phyloP scores from a whole-genome alignment of 2,797 vertebrate genomes.

The Cygnus olor region DNA sequence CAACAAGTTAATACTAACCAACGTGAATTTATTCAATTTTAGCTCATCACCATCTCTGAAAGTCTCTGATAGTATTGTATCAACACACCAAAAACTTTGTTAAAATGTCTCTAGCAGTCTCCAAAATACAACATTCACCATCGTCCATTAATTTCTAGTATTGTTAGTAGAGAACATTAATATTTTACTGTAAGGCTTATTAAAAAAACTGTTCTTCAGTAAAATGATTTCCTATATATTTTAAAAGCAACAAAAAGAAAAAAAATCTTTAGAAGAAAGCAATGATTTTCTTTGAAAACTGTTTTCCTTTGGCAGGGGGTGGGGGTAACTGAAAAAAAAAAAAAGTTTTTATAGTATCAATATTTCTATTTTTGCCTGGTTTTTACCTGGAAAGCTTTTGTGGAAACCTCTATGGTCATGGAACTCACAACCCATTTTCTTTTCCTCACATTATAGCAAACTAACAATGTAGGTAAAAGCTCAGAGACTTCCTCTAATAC shows the following conservation, averaged over 20 bases:
- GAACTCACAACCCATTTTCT: neutral
- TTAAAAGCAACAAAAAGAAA: neutral
- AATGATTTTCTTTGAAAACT: neutral
- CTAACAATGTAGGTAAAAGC: neutral
- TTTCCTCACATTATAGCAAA: neutral
- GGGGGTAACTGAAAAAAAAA: neutral
- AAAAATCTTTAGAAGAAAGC: neutral
- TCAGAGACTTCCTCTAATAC: neutral
- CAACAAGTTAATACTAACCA: neutral
- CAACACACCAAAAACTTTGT: neutral
- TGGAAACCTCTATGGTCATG: neutral
- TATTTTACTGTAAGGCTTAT: neutral
- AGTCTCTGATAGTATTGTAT: neutral
- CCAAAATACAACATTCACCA: neutral
- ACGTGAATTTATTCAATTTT: neutral
- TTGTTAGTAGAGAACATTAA: neutral
- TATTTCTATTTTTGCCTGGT: neutral
- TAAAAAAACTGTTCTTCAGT: neutral
- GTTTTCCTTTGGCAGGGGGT: rapidly evolving
- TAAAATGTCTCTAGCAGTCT: neutral
- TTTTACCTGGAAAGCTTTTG: neutral
- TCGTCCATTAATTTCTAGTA: neutral
- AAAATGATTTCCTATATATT: neutral
- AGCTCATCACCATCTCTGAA: neutral
- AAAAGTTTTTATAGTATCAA: neutral